A percentile compares a stretch with the other conserved stretches of the same genome.
Evolutionary conservation across 1,140 invertebrate genomes (phyloP).

Genomic region (Trichonephila clavata): DNA sequence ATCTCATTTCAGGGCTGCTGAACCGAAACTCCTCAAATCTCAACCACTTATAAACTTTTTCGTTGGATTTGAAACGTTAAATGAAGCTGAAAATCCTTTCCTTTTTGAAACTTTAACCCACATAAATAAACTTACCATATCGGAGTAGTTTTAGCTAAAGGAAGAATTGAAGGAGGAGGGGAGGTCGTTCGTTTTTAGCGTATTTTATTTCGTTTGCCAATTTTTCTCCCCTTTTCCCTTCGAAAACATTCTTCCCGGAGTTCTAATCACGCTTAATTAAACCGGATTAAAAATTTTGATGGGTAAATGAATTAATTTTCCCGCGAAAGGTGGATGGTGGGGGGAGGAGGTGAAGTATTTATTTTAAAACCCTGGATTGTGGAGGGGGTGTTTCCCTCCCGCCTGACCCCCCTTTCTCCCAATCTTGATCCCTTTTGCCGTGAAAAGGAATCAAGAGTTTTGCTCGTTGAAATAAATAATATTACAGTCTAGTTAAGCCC

Average conservation of each 20-base stretch:
- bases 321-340: background rate
- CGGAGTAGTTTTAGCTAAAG: background rate
- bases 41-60: constrained; percentile 27
- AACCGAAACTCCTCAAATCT: constrained; percentile 36
- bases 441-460: background rate
- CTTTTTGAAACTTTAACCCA: constrained; percentile 27
- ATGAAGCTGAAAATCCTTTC: constrained; percentile 64
- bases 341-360: constrained; percentile 10
- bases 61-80: constrained; percentile 44
- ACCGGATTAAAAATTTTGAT: constrained; percentile 75
- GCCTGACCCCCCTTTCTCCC: background rate
- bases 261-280: constrained; percentile 76
- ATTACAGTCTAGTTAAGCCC: constrained; percentile 62
- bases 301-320: constrained; percentile 74
- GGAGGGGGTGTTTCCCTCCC: background rate
- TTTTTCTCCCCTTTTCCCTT: constrained; percentile 18
- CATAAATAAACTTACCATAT: constrained; percentile 24
- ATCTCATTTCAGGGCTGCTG: background rate
- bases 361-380: constrained; percentile 72
- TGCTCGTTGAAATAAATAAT: constrained; percentile 71
- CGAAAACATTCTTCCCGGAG: constrained; percentile 9
- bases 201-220: constrained; percentile 48
- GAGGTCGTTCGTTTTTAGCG: constrained; percentile 22
- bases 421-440: constrained; percentile 57
- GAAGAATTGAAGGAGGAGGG: background rate